Base-by-base conservation (phyloP, 2,113 vertebrate species). In the Mus pahari region DNA sequence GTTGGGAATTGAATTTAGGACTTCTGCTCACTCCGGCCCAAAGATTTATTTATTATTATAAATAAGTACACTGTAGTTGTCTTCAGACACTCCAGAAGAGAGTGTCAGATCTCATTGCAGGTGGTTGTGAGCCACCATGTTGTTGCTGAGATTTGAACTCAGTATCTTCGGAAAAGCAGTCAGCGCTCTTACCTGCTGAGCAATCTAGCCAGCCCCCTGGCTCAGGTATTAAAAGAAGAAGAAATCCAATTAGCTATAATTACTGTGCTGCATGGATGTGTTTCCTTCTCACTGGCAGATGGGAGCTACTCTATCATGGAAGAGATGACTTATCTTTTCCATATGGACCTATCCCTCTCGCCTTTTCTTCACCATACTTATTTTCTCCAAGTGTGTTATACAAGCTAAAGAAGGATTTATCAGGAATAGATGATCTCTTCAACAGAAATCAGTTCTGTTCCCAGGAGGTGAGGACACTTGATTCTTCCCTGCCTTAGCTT, bases 171-270 rank as follows among this genome's bases (percentile, higher is more conserved):
- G 48, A 48, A 48, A 7, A 48, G 48, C 4, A 48, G 48, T 48
- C 4, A 48, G 48, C 48, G 7, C 48, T 48, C 48, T 48, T 48
- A 48, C 5, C 48, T 48, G 48, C 48, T 48, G 7, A 48, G 5
- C 48, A 5, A 48, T 48, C 48, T 48, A 5, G 5, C 48, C 48
- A 48, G 48, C 48, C 7, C 31, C 50, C n/a, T 84, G 42, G 58
- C 19, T 91, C 50, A 60, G n/a, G 79, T 92, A 97, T 96, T 96
- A 83, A 97, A 24, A 64, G 9, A 11, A 48, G 73, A 94, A 95
- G 39, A 96, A 96, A 86, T 50, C 12, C 66, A 97, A 96, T 96
- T 96, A 96, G 55, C n/a, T 96, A 55, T 97, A 95, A 96, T 79
- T 95, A 50, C 26, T 86, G 48, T n/a, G 74, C 78, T 96, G 48